Percentiles rank a stretch among this genome's conserved stretches.
phyloP scores from a whole-genome alignment of 1,140 invertebrate species.

The Drosophila nasuta region DNA sequence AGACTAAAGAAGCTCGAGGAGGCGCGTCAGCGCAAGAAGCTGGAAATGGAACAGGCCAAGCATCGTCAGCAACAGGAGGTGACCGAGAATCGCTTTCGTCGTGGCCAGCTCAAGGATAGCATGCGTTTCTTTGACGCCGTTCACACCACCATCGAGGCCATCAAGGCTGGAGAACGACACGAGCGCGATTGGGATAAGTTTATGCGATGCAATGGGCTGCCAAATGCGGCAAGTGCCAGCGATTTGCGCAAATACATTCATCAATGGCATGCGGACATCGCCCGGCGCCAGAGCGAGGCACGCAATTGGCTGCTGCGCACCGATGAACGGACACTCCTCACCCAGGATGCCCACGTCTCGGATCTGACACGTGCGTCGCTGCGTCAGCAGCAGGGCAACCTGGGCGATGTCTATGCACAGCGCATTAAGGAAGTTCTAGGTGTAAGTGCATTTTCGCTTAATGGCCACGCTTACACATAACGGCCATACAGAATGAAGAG shows the following conservation, averaged over 20 bases:
- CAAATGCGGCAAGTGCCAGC: slow-evolving; percentile 86
- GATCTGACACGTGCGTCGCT: slow-evolving; percentile 74
- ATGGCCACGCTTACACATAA: too few relatives aligned
- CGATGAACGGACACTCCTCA: slow-evolving; percentile 80
- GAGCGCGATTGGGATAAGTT: slow-evolving; percentile 87
- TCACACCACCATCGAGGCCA: slow-evolving; percentile 65
- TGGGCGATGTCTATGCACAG: slow-evolving; percentile 79
- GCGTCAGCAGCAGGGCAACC: slow-evolving; percentile 70
- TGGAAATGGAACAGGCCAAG: slow-evolving; percentile 83
- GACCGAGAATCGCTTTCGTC: slow-evolving; percentile 72
- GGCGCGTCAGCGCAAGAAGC: slow-evolving; percentile 76
- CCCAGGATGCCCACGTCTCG: slow-evolving; percentile 71
- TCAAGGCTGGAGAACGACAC: slow-evolving; percentile 66
- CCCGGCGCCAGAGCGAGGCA: slow-evolving; percentile 84
- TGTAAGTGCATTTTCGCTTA: slow-evolving; percentile 55
- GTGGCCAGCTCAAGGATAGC: slow-evolving; percentile 73
- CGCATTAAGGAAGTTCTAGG: slow-evolving; percentile 85
- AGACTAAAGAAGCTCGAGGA: slow-evolving; percentile 82
- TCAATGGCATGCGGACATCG: slow-evolving; percentile 86
- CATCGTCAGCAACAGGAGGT: slow-evolving; percentile 78
- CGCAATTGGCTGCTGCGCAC: slow-evolving; percentile 84
- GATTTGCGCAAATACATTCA: slow-evolving; percentile 88
- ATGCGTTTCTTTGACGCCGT: slow-evolving; percentile 71
- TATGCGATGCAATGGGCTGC: slow-evolving; percentile 88
- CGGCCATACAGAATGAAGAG: too few relatives aligned